Percentiles rank a stretch among this genome's conserved stretches.
phyloP scores from a whole-genome alignment of 2,113 vertebrate genomes.

The Eupsittula cactorum region DNA sequence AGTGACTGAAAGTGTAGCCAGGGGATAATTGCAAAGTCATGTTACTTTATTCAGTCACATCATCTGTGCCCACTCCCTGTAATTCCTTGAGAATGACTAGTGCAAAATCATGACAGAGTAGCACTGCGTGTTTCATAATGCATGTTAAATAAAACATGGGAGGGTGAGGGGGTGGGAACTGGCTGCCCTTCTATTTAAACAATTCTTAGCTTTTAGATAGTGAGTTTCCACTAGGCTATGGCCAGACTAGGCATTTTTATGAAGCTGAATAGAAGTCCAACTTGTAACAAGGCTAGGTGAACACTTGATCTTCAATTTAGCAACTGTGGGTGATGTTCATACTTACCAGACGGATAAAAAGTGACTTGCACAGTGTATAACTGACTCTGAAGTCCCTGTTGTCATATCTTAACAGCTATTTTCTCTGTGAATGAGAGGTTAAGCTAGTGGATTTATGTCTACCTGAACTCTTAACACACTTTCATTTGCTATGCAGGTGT shows the following conservation, averaged over 20 bases:
- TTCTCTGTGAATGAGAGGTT: not conserved
- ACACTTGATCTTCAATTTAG: not conserved
- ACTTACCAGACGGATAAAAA: not conserved
- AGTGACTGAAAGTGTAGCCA: not conserved
- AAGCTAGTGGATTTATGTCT: not conserved
- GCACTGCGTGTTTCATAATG: not conserved
- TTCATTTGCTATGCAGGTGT: not conserved
- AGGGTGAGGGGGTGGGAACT: not conserved
- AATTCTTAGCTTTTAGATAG: not conserved
- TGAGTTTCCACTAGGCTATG: not conserved
- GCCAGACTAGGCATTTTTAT: not conserved
- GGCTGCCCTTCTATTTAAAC: not conserved
- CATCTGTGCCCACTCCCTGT: not conserved
- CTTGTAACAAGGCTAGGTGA: not conserved
- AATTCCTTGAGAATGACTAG: slow-evolving; percentile 21
- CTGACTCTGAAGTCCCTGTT: not conserved
- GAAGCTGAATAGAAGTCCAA: not conserved
- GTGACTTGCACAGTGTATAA: not conserved
- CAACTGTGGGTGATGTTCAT: not conserved
- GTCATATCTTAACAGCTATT: not conserved
- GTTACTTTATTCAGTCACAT: slow-evolving; percentile 3
- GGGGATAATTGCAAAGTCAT: slow-evolving; percentile 17
- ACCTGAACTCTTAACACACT: not conserved
- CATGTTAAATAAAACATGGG: not conserved
- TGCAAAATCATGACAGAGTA: not conserved